A percentile compares a stretch with the other conserved stretches of the same genome.
Evolutionary conservation across 2,113 vertebrate species (phyloP).

Genomic region (Cynocephalus volans): DNA sequence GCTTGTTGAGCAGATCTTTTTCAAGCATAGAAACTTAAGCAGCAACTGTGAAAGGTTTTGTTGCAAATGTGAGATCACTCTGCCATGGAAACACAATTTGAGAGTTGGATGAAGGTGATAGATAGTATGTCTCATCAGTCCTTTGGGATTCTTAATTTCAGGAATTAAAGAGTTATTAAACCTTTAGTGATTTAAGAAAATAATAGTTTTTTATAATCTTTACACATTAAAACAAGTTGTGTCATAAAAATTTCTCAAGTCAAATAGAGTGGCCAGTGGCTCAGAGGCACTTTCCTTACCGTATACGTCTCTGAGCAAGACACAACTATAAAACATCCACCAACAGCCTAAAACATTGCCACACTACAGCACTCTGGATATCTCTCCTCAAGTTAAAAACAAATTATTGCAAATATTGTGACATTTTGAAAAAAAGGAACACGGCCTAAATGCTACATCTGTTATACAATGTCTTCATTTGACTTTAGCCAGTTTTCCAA

Average conservation of each 20-base stretch:
- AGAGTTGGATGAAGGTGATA: neutral
- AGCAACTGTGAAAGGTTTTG: neutral
- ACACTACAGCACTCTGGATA: neutral
- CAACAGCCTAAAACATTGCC: neutral
- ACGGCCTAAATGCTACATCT: neutral
- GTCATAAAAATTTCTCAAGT: neutral
- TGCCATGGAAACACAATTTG: neutral
- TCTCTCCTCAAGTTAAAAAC: neutral
- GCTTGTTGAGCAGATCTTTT: neutral
- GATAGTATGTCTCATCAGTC: neutral
- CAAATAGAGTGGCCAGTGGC: neutral
- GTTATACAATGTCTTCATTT: neutral
- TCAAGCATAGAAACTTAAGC: neutral
- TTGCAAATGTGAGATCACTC: neutral
- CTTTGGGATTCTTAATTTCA: neutral
- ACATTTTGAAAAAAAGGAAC: neutral
- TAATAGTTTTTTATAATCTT: neutral
- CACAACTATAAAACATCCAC: neutral
- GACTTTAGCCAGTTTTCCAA: neutral
- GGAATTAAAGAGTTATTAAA: neutral
- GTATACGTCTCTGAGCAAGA: neutral
- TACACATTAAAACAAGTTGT: neutral
- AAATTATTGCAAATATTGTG: neutral
- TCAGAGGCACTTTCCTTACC: neutral
- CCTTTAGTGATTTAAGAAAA: neutral